phyloP scores from a whole-genome alignment of 2,888 invertebrate species.

The Meiosimyza platycephala region DNA sequence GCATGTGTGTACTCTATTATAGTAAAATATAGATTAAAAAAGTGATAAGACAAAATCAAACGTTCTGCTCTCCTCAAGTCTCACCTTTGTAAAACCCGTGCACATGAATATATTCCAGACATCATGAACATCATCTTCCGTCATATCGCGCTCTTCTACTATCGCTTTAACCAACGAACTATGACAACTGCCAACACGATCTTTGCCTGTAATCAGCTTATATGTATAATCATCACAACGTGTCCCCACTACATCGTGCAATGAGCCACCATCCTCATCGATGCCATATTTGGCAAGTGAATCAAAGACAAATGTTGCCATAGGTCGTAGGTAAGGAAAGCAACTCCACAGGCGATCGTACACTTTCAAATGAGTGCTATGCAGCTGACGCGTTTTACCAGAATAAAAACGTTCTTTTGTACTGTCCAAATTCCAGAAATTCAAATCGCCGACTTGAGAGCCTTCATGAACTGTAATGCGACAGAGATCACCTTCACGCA shows the following conservation, averaged over 20 bases:
- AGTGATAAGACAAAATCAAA: background rate
- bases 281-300: slow-evolving; percentile 67
- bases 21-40: background rate
- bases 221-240: slow-evolving; percentile 69
- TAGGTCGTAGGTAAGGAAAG: slow-evolving; percentile 67
- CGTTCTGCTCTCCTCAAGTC: background rate
- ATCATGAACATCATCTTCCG: slow-evolving; percentile 69
- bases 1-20: background rate
- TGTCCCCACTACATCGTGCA: slow-evolving; percentile 69
- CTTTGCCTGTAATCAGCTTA: slow-evolving; percentile 67
- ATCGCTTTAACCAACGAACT: slow-evolving; percentile 67
- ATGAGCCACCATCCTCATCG: slow-evolving; percentile 67
- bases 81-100: slow-evolving; percentile 67
- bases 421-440: slow-evolving; percentile 69
- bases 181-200: slow-evolving; percentile 67
- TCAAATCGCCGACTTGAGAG: slow-evolving; percentile 68
- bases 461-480: slow-evolving; percentile 67
- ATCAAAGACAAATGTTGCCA: slow-evolving; percentile 69
- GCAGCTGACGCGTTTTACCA: slow-evolving; percentile 69
- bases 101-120: slow-evolving; percentile 71
- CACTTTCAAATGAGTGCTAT: slow-evolving; percentile 66
- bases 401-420: slow-evolving; percentile 67
- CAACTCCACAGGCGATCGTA: slow-evolving; percentile 69
- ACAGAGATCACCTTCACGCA: slow-evolving; percentile 67
- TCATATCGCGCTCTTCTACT: slow-evolving; percentile 61